These are phyloP conservation scores for Hemistola chrysoprasaria DNA, from an alignment of 2,888 invertebrate species.

Conservation along the genomic window DNA sequence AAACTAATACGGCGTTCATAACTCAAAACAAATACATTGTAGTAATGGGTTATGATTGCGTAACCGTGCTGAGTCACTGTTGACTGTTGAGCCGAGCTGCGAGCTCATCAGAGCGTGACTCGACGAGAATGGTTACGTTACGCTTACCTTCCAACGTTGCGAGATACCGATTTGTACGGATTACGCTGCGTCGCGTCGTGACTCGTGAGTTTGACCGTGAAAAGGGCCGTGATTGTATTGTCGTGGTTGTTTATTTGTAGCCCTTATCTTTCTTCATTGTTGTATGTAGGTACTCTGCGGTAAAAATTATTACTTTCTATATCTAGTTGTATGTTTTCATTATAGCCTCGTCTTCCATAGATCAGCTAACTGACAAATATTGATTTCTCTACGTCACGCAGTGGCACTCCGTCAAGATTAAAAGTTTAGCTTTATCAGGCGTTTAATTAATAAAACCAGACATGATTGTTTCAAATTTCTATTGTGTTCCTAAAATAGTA, in stretches of 20 bases:
- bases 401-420: too few relatives aligned
- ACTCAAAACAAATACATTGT: slow-evolving; percentile 7
- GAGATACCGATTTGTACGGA: slow-evolving; percentile 51
- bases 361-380: too few relatives aligned
- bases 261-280: slow-evolving; percentile 2
- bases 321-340: slow-evolving; percentile 1
- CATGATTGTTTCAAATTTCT: background rate
- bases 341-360: too few relatives aligned
- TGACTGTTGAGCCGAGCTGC: too few relatives aligned
- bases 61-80: slow-evolving; percentile 54
- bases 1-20: slow-evolving; percentile 11
- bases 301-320: background rate
- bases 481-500: background rate
- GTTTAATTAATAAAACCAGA: slow-evolving; percentile 4
- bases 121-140: slow-evolving; percentile 45
- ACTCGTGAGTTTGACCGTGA: slow-evolving; percentile 53
- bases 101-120: slow-evolving; percentile 60
- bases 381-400: too few relatives aligned
- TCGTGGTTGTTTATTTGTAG: slow-evolving; percentile 22
- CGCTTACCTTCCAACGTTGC: slow-evolving; percentile 36
- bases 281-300: too few relatives aligned
- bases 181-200: slow-evolving; percentile 21
- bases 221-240: slow-evolving; percentile 42
- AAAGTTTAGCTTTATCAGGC: too few relatives aligned
- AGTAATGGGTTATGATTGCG: slow-evolving; percentile 45